Conservation (phyloP, 2,797 vertebrate species). For the Botia almorhae region DNA sequence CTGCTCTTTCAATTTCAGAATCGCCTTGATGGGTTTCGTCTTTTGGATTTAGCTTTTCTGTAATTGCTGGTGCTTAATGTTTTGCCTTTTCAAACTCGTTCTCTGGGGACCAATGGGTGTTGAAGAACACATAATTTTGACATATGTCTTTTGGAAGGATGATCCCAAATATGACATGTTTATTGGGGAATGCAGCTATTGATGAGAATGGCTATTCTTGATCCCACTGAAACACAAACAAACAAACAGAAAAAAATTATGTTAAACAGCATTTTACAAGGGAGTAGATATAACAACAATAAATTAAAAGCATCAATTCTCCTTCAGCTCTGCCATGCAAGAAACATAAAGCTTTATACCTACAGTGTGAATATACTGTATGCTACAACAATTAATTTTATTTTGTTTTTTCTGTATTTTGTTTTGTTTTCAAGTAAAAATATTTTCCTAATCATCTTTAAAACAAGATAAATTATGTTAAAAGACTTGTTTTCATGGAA, state of each 20-base stretch:
- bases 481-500: too few species aligned
- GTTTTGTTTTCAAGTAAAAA: too few species aligned
- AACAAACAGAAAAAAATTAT: constrained; percentile 2
- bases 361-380: too few species aligned
- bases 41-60: background rate
- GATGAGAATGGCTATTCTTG: background rate
- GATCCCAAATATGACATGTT: constrained; percentile 19
- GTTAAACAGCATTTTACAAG: background rate
- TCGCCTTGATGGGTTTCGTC: constrained; percentile 16
- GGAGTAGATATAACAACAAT: background rate
- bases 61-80: constrained; percentile 11
- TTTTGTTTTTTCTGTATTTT: too few species aligned
- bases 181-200: constrained; percentile 25
- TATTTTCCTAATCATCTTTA: too few species aligned
- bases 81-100: background rate
- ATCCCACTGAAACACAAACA: background rate
- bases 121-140: background rate
- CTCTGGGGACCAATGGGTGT: constrained; percentile 16
- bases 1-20: constrained; percentile 23
- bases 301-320: background rate
- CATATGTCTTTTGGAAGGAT: background rate
- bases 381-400: too few species aligned
- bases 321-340: too few species aligned
- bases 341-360: too few species aligned
- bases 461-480: too few species aligned